Conservation (phyloP, 2,113 vertebrate species). For the Eonycteris spelaea region DNA sequence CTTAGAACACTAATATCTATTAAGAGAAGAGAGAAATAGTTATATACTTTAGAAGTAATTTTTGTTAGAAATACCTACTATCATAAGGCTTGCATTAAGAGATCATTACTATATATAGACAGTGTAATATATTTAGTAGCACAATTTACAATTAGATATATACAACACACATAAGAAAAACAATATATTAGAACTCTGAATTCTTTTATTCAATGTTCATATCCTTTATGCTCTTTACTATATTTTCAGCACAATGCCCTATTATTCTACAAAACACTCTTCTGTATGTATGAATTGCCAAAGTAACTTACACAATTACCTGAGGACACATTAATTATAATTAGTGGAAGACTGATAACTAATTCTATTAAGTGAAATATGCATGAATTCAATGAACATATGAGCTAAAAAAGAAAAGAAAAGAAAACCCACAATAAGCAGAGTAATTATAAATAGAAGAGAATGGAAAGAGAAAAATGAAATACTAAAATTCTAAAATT, state of each 20-base stretch:
- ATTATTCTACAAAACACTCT: slow-evolving; percentile 33
- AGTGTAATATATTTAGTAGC: slow-evolving; percentile 46
- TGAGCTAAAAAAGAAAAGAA: slow-evolving; percentile 3
- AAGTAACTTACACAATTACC: slow-evolving; percentile 63
- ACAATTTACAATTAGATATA: slow-evolving; percentile 29
- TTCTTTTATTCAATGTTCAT: not conserved
- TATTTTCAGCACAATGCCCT: slow-evolving; percentile 11
- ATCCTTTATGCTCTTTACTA: not conserved
- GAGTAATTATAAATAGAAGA: not conserved
- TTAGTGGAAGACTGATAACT: slow-evolving; percentile 68
- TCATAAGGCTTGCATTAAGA: slow-evolving; percentile 41
- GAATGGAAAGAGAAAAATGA: not conserved
- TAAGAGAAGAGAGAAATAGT: slow-evolving; percentile 40
- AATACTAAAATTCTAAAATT: slow-evolving; percentile 6
- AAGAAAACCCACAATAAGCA: not conserved
- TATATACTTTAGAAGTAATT: slow-evolving; percentile 43
- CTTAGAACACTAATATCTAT: slow-evolving; percentile 53
- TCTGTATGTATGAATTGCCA: slow-evolving; percentile 48
- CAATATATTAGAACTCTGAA: slow-evolving; percentile 8
- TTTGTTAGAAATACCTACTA: slow-evolving; percentile 56
- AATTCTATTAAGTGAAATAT: slow-evolving; percentile 64
- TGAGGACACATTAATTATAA: slow-evolving; percentile 68
- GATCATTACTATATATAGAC: slow-evolving; percentile 20
- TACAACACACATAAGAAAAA: slow-evolving; percentile 21
- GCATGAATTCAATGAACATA: slow-evolving; percentile 23